These are phyloP conservation scores for Lampris megalopsis DNA, from an alignment of 2,113 vertebrate species.

Conservation along the genomic window DNA sequence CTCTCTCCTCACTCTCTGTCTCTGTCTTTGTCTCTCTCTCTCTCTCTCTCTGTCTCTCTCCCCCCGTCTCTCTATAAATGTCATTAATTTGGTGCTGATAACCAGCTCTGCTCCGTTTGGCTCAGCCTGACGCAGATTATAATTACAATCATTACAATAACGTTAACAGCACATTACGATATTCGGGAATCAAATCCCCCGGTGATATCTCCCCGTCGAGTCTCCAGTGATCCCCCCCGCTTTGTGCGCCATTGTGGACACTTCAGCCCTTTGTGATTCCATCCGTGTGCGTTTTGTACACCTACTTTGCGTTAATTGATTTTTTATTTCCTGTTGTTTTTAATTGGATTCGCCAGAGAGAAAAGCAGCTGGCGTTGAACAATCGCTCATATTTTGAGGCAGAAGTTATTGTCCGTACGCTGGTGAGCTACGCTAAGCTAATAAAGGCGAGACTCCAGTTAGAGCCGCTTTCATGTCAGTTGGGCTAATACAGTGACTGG, in stretches of 20 bases:
- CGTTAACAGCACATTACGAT: slow-evolving; percentile 50
- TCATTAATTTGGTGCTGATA: slow-evolving; percentile 74
- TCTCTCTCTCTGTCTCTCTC: slow-evolving; percentile 52
- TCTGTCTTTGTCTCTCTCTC: slow-evolving; percentile 54
- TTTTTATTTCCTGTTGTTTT: slow-evolving; percentile 2
- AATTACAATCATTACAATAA: slow-evolving; percentile 74
- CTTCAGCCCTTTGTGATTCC: slow-evolving; percentile 45
- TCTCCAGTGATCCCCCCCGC: slow-evolving; percentile 42
- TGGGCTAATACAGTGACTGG: too few relatives aligned
- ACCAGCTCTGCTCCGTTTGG: slow-evolving; percentile 67
- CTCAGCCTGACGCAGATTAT: slow-evolving; percentile 61
- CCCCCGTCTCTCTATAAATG: slow-evolving; percentile 61
- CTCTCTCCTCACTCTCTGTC: slow-evolving; percentile 14
- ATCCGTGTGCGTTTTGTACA: slow-evolving; percentile 53
- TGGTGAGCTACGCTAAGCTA: neutral
- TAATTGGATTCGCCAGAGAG: slow-evolving; percentile 5
- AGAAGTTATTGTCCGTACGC: too few relatives aligned
- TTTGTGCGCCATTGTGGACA: slow-evolving; percentile 52
- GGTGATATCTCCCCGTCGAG: slow-evolving; percentile 54
- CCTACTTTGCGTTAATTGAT: slow-evolving; percentile 55
- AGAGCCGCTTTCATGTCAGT: neutral
- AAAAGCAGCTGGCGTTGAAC: neutral
- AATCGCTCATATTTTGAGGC: too few relatives aligned
- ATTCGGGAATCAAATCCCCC: slow-evolving; percentile 64
- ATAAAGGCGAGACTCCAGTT: slow-evolving; percentile 4